These are phyloP conservation scores for Pseudopleuronectes americanus DNA, from an alignment of 2,797 vertebrate genomes.

Conservation along the genomic window DNA sequence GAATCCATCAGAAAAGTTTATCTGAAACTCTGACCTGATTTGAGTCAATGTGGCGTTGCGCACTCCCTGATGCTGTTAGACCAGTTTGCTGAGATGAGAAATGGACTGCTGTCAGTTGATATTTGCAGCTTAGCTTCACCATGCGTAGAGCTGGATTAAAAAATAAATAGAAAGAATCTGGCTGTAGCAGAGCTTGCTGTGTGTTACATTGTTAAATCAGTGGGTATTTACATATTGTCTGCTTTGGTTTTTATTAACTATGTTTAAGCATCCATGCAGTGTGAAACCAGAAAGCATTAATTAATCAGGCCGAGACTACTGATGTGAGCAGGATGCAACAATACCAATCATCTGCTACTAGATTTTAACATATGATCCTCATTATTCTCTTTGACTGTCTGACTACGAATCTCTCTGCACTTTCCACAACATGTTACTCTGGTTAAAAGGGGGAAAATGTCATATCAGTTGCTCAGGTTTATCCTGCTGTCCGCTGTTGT, in stretches of 20 bases:
- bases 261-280: conserved; percentile 29
- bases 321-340: conserved; percentile 39
- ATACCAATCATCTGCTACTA: conserved; percentile 28
- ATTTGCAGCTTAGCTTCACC: conserved; percentile 22
- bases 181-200: conserved; percentile 34
- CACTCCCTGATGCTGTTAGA: conserved; percentile 10
- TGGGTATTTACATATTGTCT: conserved; percentile 40
- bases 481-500: conserved; percentile 24
- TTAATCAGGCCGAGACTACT: conserved; percentile 9
- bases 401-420: not conserved
- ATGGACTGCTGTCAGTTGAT: conserved; percentile 1
- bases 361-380: conserved; percentile 16
- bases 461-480: not conserved
- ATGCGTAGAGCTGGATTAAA: conserved; percentile 22
- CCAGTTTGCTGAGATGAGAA: conserved; percentile 8
- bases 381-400: not conserved
- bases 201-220: conserved; percentile 34
- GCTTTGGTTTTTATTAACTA: conserved; percentile 38
- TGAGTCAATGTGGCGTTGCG: not conserved
- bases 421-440: not conserved
- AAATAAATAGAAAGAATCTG: conserved; percentile 1
- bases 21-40: conserved; percentile 26
- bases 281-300: conserved; percentile 39
- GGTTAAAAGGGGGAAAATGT: conserved; percentile 7
- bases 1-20: conserved; percentile 40